Base-by-base conservation (phyloP, 2,113 vertebrate genomes). In the Campylomormyrus tamandua region DNA sequence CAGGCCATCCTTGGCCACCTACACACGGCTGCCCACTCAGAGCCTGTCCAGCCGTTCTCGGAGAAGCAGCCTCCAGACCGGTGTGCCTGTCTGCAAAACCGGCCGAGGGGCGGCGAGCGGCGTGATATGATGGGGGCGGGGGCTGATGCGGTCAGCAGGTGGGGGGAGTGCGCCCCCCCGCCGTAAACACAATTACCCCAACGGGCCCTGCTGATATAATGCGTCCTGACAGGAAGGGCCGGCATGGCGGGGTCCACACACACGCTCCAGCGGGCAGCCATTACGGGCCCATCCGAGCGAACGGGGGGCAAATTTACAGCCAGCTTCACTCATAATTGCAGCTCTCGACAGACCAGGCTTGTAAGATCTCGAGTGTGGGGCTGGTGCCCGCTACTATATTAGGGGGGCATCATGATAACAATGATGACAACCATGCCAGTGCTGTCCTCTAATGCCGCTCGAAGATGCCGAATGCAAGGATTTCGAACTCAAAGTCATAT, bases 291-390 rank as follows among this genome's bases (percentile, higher is more conserved):
- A 90, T 91, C 90, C 88, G 88, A 91, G 91, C 85, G 86, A 89
- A 92, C 91, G 90, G 88, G 91, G 88, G 62, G 62, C 58, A 56
- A 87, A 58, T 89, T 83, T 89, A 91, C 77, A 85, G 90, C 93
- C 93, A 94, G 94, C 93, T 91, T 95, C 92, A 93, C 94, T 93
- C 92, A 94, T 95, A 94, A 95, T 95, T 94, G 93, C 83, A 91
- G 90, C 94, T 91, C 94, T 92, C 91, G 90, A 94, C 93, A 95
- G 95, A 95, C 94, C 95, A 93, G 53, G 94, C 91, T 95, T 93
- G 94, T 95, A 93, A 95, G 94, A 96, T 95, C 93, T 90, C 94
- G 93, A 88, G 84, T 90, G 90, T 77, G 42, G 84, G 89, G 58
- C 90, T 77, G 87, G 89, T 87, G 70, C 90, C 88, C 89, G 87